These are phyloP conservation scores for Marmota monax DNA, from an alignment of 2,113 vertebrate species.

Conservation along the genomic window DNA sequence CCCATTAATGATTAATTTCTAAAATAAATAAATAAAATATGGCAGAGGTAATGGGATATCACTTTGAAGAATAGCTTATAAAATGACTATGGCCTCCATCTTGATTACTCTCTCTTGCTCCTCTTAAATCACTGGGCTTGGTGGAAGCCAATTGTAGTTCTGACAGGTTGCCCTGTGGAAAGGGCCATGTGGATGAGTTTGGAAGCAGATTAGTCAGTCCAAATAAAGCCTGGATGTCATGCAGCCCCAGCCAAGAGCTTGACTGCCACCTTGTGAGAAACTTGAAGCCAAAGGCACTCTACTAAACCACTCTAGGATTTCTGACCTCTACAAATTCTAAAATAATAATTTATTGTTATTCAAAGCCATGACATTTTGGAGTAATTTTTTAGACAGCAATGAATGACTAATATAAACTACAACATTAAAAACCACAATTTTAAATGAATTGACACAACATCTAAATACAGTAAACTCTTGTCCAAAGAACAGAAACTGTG, in stretches of 20 bases:
- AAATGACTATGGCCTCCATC: background rate
- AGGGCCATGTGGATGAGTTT: background rate
- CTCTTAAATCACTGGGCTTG: background rate
- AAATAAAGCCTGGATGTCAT: background rate
- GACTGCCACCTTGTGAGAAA: slow-evolving; percentile 62
- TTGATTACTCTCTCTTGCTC: background rate
- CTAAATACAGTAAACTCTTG: slow-evolving; percentile 3
- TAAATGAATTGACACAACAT: background rate
- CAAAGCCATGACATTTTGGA: background rate
- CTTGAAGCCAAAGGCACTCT: background rate
- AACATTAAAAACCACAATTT: slow-evolving; percentile 26
- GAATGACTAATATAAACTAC: slow-evolving; percentile 15
- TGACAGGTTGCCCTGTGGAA: background rate
- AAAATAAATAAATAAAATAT: background rate
- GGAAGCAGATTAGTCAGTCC: background rate
- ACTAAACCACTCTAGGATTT: background rate
- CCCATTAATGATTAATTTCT: slow-evolving; percentile 34
- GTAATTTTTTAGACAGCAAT: background rate
- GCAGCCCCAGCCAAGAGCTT: background rate
- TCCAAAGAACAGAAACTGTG: slow-evolving; percentile 19
- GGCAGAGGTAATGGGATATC: background rate
- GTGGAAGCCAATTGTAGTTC: background rate
- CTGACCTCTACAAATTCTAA: background rate
- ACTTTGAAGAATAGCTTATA: background rate
- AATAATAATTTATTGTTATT: background rate